These are phyloP conservation scores for Onychostruthus taczanowskii DNA, from an alignment of 2,113 vertebrate genomes.

Conservation along the genomic window DNA sequence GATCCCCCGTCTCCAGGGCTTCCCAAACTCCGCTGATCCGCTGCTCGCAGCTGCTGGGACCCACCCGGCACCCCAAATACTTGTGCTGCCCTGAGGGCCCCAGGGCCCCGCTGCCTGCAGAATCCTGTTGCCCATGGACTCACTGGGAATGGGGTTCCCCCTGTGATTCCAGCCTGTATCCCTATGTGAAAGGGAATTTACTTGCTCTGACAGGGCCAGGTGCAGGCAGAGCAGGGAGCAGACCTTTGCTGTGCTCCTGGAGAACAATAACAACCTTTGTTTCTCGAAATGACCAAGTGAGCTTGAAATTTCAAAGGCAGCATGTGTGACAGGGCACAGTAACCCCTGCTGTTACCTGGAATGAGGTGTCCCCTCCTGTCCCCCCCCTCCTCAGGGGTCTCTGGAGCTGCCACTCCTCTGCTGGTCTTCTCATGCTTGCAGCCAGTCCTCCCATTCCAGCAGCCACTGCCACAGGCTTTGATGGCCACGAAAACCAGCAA, in stretches of 20 bases:
- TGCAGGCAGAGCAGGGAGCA: background rate
- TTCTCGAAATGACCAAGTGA: background rate
- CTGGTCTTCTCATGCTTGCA: background rate
- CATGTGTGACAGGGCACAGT: background rate
- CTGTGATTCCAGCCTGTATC: background rate
- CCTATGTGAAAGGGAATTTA: background rate
- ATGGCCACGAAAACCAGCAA: background rate
- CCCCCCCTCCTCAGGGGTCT: fast-evolving
- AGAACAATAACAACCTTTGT: background rate
- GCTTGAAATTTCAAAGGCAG: background rate
- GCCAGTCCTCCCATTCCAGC: background rate
- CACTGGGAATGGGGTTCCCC: background rate
- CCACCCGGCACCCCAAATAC: background rate
- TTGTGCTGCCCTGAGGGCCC: background rate
- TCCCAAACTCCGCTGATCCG: background rate
- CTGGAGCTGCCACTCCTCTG: fast-evolving
- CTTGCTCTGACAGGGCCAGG: fast-evolving
- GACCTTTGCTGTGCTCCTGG: background rate
- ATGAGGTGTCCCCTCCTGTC: background rate
- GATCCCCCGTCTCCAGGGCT: background rate
- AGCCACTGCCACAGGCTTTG: background rate
- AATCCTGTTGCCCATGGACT: background rate
- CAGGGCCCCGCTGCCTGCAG: fast-evolving
- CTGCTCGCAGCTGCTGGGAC: fast-evolving
- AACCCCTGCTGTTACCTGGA: background rate